These are phyloP conservation scores for Ammodytes dubius DNA, from an alignment of 2,113 vertebrate species.

Conservation along the genomic window DNA sequence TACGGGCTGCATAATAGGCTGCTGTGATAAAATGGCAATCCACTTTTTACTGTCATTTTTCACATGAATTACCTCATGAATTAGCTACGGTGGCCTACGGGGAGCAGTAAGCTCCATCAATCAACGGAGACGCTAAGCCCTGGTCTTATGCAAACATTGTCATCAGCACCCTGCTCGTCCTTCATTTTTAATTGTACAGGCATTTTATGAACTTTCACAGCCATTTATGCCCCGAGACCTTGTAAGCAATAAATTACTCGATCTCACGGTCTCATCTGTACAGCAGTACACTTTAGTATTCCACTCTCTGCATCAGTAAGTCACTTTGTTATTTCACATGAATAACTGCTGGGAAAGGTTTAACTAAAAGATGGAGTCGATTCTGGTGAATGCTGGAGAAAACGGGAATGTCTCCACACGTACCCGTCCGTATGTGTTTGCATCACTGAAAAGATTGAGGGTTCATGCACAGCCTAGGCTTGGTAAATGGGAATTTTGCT, in stretches of 20 bases:
- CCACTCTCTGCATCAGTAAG: not conserved
- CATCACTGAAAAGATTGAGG: too few species aligned
- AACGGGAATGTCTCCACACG: too few species aligned
- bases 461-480: too few species aligned
- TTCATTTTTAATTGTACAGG: not conserved
- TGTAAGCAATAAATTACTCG: not conserved
- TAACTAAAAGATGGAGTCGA: not conserved
- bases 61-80: not conserved
- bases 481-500: too few species aligned
- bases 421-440: too few species aligned
- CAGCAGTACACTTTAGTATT: not conserved
- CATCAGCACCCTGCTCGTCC: not conserved
- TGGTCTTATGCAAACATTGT: not conserved
- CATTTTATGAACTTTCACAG: conserved; percentile 34
- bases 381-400: too few species aligned
- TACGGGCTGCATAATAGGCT: not conserved
- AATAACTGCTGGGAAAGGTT: not conserved
- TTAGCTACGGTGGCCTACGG: not conserved
- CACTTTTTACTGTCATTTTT: conserved; percentile 4
- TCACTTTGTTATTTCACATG: not conserved
- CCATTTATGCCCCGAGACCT: not conserved
- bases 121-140: not conserved
- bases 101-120: not conserved
- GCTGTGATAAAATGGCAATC: not conserved
- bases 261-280: not conserved